phyloP scores from a whole-genome alignment of 2,888 invertebrate species.

The Synergus itoensis region DNA sequence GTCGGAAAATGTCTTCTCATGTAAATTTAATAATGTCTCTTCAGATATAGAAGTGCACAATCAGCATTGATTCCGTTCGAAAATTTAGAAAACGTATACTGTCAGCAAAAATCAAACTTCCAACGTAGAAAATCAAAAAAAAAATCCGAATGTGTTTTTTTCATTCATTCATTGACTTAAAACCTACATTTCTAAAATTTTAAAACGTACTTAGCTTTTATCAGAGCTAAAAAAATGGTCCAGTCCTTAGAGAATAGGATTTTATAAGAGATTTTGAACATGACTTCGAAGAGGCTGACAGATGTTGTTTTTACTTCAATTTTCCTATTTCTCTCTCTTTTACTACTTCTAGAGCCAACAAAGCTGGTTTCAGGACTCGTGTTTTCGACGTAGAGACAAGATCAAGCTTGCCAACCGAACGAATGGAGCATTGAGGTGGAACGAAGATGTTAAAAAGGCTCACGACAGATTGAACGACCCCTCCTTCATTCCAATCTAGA shows the following conservation, averaged over 20 bases:
- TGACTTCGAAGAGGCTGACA: conserved; percentile 10
- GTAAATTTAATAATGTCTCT: conserved; percentile 47
- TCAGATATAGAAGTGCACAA: conserved; percentile 46
- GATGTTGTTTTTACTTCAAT: conserved; percentile 25
- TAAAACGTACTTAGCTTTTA: not conserved
- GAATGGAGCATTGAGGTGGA: conserved; percentile 54
- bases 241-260: not conserved
- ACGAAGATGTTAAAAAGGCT: conserved; percentile 56
- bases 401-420: conserved; percentile 55
- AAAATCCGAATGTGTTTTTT: not conserved
- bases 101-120: not conserved
- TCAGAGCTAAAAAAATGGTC: not conserved
- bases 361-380: conserved; percentile 48
- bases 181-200: not conserved
- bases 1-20: conserved; percentile 52
- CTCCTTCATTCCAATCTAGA: conserved; percentile 43
- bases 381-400: conserved; percentile 52
- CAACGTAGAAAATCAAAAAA: not conserved
- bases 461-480: conserved; percentile 51
- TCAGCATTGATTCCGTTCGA: conserved; percentile 1
- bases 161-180: not conserved
- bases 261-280: not conserved
- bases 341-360: conserved; percentile 44
- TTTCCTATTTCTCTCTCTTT: conserved; percentile 37
- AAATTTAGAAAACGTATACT: not conserved